A percentile compares a stretch with the other conserved stretches of the same genome.
Evolutionary conservation across 92 coral and sea anemone species (phyloP).

Genomic region (Isaurus tuberculatus): DNA sequence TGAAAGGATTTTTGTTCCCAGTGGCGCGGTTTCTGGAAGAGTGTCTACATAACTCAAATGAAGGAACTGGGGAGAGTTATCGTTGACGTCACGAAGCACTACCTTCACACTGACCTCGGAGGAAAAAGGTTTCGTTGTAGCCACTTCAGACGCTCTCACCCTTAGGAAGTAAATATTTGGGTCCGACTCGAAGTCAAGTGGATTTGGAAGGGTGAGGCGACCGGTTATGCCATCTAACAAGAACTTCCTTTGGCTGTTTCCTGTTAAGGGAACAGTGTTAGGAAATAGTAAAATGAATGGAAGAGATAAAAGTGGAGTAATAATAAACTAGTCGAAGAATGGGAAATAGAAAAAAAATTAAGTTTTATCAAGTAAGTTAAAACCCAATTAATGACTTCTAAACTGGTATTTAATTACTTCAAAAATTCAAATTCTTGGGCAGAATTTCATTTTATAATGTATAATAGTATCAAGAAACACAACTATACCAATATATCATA

Average conservation of each 20-base stretch:
- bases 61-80: constrained; percentile 86
- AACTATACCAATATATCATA: no score
- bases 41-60: constrained; percentile 79
- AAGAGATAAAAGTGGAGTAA: neutral
- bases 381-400: no score
- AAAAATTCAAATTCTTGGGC: no score
- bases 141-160: constrained; percentile 72
- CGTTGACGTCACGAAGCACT: constrained; percentile 82
- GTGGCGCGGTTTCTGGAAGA: constrained; percentile 94
- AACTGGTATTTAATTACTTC: no score
- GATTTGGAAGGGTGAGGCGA: constrained; percentile 71
- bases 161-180: constrained; percentile 70
- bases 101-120: constrained; percentile 77
- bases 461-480: no score
- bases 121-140: constrained; percentile 57
- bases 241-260: constrained; percentile 64
- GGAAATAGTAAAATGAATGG: neutral
- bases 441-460: no score
- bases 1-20: constrained; percentile 85
- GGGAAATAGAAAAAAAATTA: no score
- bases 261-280: constrained; percentile 34
- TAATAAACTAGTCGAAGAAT: neutral
- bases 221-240: constrained; percentile 84
- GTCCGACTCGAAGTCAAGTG: constrained; percentile 85
- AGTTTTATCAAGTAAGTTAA: no score